Base-by-base conservation (phyloP, 2,113 vertebrate genomes). In the Pantherophis guttatus region DNA sequence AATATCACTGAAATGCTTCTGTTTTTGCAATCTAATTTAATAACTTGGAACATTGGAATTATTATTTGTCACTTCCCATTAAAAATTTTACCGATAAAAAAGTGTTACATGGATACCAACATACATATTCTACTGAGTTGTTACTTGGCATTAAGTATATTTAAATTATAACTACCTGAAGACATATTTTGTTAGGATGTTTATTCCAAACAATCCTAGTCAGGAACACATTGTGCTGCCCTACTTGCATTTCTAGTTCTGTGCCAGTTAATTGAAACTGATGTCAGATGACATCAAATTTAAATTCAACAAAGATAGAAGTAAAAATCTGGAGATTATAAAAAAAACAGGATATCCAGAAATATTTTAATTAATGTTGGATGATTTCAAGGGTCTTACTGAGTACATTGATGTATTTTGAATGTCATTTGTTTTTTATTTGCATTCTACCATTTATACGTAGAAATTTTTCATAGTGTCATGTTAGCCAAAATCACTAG, bases 211-310 rank as follows among this genome's bases (percentile, higher is more conserved):
- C 87, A 92, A 92, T 87, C 90, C 89, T 93, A 65, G 59, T 93
- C 75, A 93, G 95, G 97, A 97, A 98, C 97, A 96, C 94, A 92
- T 96, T 96, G 96, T 98, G 94, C 97, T 96, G 94, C 95, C 95
- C 88, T 97, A 96, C 94, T 97, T 96, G 91, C 95, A n/a, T 92
- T 95, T 90, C 93, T 96, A 95, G 93, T 89, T 54, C 75, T 17
- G 53, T 96, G 97, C 97, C 97, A 97, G 93, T 81, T 94, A 91
- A 94, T 96, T 94, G 87, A 91, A 96, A 94, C 93, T 96, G 92
- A 94, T 96, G 91, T 96, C 94, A 95, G 87, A 94, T 93, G 95
- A 92, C 53, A 91, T 95, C 94, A 96, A 93, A 96, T 65, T 93
- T 95, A 96, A 94, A 94, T 95, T 96, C 95, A 95, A 96, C 95